Conservation (phyloP, 2,113 vertebrate genomes). For the Syngnathus typhle region DNA sequence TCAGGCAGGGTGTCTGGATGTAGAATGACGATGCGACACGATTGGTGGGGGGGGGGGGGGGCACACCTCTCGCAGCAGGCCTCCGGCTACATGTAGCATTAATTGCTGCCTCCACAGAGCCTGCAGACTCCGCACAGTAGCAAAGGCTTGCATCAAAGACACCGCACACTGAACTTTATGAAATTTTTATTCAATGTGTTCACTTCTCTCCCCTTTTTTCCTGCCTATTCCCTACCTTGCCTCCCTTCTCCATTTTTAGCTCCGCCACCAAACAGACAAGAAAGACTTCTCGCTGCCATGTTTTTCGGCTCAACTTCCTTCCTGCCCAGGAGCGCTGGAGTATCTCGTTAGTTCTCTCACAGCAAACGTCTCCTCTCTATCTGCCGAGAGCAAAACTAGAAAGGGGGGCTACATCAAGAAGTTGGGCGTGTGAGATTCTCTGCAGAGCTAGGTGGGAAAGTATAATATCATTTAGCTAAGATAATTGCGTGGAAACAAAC, state of each 20-base stretch:
- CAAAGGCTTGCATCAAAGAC: constrained; percentile 74
- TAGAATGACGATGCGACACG: constrained; percentile 45
- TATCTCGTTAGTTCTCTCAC: constrained; percentile 69
- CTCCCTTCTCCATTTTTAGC: constrained; percentile 44
- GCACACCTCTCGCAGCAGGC: constrained; percentile 40
- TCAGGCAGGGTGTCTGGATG: constrained; percentile 32
- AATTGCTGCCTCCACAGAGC: constrained; percentile 72
- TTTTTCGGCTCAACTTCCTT: constrained; percentile 71
- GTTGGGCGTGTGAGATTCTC: constrained; percentile 45
- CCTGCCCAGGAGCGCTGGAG: constrained; percentile 70
- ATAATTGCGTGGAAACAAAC: constrained; percentile 53
- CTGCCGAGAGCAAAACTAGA: constrained; percentile 68
- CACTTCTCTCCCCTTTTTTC: constrained; percentile 61
- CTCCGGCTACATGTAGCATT: constrained; percentile 64
- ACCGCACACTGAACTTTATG: constrained; percentile 69
- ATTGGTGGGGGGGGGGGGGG: constrained; percentile 20
- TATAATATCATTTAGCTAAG: constrained; percentile 44
- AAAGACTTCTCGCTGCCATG: constrained; percentile 64
- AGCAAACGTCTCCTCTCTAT: constrained; percentile 55
- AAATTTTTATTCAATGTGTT: constrained; percentile 77
- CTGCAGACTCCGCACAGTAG: constrained; percentile 62
- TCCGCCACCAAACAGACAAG: constrained; percentile 68
- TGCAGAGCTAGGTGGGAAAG: constrained; percentile 44
- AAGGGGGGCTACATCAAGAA: constrained; percentile 39
- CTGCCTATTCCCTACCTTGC: constrained; percentile 58